phyloP scores from a whole-genome alignment of 1,140 invertebrate genomes.

The Neodiprion fabricii region DNA sequence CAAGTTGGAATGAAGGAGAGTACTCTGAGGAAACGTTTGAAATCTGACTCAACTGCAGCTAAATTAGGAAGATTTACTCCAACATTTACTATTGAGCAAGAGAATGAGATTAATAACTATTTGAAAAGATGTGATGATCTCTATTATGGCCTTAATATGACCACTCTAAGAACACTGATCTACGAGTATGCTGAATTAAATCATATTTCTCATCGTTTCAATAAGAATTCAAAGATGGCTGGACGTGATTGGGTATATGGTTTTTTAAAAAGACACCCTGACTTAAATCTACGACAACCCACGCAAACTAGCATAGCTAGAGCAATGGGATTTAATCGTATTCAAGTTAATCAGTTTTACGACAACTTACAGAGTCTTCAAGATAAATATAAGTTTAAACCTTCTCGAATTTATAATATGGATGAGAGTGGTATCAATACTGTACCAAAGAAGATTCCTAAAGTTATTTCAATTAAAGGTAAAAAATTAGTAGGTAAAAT shows the following conservation, averaged over 20 bases:
- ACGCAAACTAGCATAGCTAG: slow-evolving; percentile 41
- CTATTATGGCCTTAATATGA: slow-evolving; percentile 40
- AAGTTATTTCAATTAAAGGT: slow-evolving; percentile 50
- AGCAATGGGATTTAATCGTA: slow-evolving; percentile 42
- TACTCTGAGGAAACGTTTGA: slow-evolving; percentile 21
- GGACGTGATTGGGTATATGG: slow-evolving; percentile 34
- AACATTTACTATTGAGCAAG: slow-evolving; percentile 22
- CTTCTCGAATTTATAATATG: slow-evolving; percentile 50
- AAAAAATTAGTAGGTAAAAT: slow-evolving; percentile 50
- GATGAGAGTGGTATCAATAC: slow-evolving; percentile 58
- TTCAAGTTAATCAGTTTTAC: slow-evolving; percentile 45
- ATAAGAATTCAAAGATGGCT: slow-evolving; percentile 28
- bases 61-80: slow-evolving; percentile 13
- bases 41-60: slow-evolving; percentile 13
- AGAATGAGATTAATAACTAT: slow-evolving; percentile 32
- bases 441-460: slow-evolving; percentile 49
- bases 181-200: slow-evolving; percentile 39
- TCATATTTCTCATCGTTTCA: slow-evolving; percentile 19
- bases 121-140: slow-evolving; percentile 31
- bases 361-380: slow-evolving; percentile 38
- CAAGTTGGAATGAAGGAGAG: slow-evolving; percentile 16
- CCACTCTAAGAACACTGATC: slow-evolving; percentile 29
- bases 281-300: slow-evolving; percentile 36
- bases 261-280: slow-evolving; percentile 32
- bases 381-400: slow-evolving; percentile 41